Evolutionary conservation across 2,888 invertebrate species (phyloP).

Genomic region (Hesperia comma): DNA sequence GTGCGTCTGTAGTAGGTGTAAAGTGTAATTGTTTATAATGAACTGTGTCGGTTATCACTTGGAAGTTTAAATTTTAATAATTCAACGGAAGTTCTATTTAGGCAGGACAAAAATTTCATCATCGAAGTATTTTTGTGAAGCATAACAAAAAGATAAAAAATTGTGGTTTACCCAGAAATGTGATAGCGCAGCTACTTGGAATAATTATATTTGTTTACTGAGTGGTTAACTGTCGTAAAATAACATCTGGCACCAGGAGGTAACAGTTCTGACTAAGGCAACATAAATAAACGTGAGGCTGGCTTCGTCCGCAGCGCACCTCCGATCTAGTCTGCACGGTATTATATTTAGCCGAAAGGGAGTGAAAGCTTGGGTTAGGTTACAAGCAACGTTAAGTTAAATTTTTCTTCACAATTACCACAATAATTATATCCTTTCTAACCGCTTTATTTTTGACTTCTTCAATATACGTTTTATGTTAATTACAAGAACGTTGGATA

Average conservation of each 20-base stretch:
- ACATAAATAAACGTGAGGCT: constrained; percentile 79
- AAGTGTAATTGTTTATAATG: constrained; percentile 49
- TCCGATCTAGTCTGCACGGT: constrained; percentile 48
- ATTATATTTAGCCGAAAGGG: constrained; percentile 46
- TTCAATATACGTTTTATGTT: not conserved
- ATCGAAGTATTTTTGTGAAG: not conserved
- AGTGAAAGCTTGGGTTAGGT: constrained; percentile 31
- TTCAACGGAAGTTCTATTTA: not conserved
- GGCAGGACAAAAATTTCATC: not conserved
- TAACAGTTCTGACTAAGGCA: constrained; percentile 76
- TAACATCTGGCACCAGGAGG: constrained; percentile 80
- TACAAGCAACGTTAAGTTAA: constrained; percentile 14
- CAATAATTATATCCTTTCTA: not conserved
- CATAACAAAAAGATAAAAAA: constrained; percentile 1
- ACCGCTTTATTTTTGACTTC: not conserved
- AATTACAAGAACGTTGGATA: not conserved
- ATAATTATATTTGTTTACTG: constrained; percentile 66
- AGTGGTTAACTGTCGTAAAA: constrained; percentile 74
- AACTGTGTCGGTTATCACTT: constrained; percentile 29
- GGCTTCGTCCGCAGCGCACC: constrained; percentile 58
- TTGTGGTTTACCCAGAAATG: constrained; percentile 17
- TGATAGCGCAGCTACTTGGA: constrained; percentile 34
- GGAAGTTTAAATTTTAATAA: not conserved
- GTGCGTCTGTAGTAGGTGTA: constrained; percentile 47
- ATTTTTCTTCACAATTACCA: not conserved